Evolutionary conservation across 2,797 vertebrate genomes (phyloP), one percentile per base, ranked within the genome.

Genomic region (Mycteria americana): DNA sequence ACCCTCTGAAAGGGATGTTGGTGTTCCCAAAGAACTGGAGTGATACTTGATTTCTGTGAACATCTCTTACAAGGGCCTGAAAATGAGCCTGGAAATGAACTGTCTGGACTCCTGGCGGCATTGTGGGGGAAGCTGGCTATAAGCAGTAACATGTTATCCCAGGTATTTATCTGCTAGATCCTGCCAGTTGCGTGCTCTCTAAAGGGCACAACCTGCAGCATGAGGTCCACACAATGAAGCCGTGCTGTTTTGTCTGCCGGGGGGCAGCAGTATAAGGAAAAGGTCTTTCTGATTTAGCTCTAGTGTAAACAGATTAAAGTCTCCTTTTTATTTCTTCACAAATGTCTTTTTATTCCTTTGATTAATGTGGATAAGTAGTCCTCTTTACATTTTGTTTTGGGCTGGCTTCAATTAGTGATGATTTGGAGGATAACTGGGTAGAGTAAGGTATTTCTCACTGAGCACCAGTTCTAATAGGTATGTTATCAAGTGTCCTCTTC

Each of bases 51-150:
- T 92, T 80, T 69, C 27, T 54, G 46, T 57, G 31, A 65, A 59
- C 28, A 37, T 25, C 31, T 88, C 27, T 77, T 74, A 27, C 5
- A 30, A 57, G 28, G 54, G 23, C 45, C 89, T 79, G 70, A 64
- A 74, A 79, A 79, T 25, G 37, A 75, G 18, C 41, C 28, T 51
- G 69, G 43, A 39, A 63, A 30, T 48, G 45, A 91, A 11, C 56
- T 5, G 2, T 57, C 21, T 9, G n/a, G 37, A 37, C 13, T 51
- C n/a, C 17, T 45, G 1, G 18, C 16, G 46, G 15, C 8, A 33
- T 30, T 1, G 0, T n/a, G n/a, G n/a, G 17, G 7, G 19, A 53
- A 15, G 8, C 31, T 83, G 65, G 10, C 39, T 76, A 1, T 22
- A 30, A 69, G 63, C 62, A 64, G 33, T 46, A 25, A 25, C 12